These are phyloP conservation scores for Psammodynastes pulverulentus DNA, from an alignment of 2,113 vertebrate genomes.

Conservation along the genomic window DNA sequence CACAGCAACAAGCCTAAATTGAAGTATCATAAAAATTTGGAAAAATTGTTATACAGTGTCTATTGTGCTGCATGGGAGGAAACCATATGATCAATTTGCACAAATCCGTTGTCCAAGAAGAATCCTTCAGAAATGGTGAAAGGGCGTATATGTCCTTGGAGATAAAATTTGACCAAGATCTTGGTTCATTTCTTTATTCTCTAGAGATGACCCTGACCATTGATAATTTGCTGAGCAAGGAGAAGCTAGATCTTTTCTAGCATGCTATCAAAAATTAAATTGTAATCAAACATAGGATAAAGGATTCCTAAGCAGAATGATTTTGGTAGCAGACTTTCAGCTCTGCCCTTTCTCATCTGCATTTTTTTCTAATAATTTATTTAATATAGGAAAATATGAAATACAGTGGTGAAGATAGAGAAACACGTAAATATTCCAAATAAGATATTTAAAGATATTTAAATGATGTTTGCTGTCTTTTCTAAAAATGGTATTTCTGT, in stretches of 20 bases:
- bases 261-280: background rate
- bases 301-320: background rate
- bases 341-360: background rate
- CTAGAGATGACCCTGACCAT: background rate
- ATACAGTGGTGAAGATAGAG: background rate
- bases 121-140: background rate
- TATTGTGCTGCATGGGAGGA: background rate
- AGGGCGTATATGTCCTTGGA: background rate
- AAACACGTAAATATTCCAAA: background rate
- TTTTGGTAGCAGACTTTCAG: constrained; percentile 11
- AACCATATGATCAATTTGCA: background rate
- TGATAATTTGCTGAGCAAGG: background rate
- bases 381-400: background rate
- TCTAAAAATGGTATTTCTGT: background rate
- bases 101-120: background rate
- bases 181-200: constrained; percentile 10
- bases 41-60: background rate
- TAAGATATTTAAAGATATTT: background rate
- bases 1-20: background rate
- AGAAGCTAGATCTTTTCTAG: constrained; percentile 22
- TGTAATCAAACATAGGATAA: background rate
- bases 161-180: constrained; percentile 43
- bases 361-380: background rate
- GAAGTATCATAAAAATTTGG: background rate
- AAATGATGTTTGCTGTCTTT: background rate